Evolutionary conservation across 2,888 invertebrate genomes (phyloP).

Genomic region (Reticulitermes lucifugus): DNA sequence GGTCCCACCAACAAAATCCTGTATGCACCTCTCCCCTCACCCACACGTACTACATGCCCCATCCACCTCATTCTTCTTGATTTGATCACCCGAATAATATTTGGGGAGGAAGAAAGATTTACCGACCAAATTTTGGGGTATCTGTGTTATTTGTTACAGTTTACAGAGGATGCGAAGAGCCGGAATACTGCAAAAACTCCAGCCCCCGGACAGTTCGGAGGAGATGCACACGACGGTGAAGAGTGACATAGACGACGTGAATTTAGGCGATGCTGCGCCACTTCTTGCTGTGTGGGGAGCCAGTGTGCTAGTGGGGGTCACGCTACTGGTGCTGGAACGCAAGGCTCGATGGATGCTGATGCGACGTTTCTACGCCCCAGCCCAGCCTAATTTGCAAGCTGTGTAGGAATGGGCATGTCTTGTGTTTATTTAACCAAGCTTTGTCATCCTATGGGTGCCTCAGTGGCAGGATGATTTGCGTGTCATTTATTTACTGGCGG

Average conservation of each 20-base stretch:
- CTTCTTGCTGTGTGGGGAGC: background rate
- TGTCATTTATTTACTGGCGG: too few relatives aligned
- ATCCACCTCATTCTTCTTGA: too few relatives aligned
- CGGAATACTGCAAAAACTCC: slow-evolving; percentile 16
- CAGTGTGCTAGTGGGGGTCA: background rate
- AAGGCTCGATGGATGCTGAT: background rate
- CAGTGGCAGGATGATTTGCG: background rate
- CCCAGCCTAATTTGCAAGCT: background rate
- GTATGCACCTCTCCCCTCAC: too few relatives aligned
- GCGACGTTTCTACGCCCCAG: background rate
- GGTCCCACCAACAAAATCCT: too few relatives aligned
- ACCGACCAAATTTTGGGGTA: background rate
- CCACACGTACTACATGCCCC: too few relatives aligned
- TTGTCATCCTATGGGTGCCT: background rate
- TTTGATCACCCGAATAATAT: too few relatives aligned
- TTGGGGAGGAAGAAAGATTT: background rate
- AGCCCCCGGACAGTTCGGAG: background rate
- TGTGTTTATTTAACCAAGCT: background rate
- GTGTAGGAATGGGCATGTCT: background rate
- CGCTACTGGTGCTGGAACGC: background rate
- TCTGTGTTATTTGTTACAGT: background rate
- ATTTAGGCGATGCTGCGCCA: background rate
- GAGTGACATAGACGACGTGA: background rate
- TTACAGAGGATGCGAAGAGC: background rate
- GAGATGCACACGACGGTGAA: background rate